Evolutionary conservation across 2,888 invertebrate species (phyloP).

Genomic region (Polydrusus pterygomalis): DNA sequence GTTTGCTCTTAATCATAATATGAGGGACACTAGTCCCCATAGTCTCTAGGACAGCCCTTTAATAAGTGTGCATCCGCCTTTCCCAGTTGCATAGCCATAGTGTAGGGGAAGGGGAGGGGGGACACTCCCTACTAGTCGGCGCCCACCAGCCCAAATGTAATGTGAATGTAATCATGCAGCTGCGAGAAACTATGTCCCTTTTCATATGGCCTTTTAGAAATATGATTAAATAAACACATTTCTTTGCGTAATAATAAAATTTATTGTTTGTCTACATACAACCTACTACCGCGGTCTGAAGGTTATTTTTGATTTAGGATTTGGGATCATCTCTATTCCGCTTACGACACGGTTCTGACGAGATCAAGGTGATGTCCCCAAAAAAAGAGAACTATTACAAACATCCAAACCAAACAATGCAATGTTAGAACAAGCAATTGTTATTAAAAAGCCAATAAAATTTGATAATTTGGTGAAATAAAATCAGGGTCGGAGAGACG

Average conservation of each 20-base stretch:
- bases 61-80: no score
- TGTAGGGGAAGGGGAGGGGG: no score
- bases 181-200: no score
- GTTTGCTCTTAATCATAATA: no score
- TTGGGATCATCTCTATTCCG: slow-evolving; percentile 24
- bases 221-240: no score
- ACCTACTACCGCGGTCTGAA: slow-evolving; percentile 1
- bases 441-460: slow-evolving; percentile 23
- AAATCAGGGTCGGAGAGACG: not conserved
- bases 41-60: no score
- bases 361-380: slow-evolving; percentile 36
- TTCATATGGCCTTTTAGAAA: no score
- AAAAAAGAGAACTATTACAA: slow-evolving; percentile 36
- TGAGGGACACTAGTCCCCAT: no score
- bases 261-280: not conserved
- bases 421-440: slow-evolving; percentile 20
- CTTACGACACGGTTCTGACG: slow-evolving; percentile 20
- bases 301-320: slow-evolving; percentile 14
- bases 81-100: no score
- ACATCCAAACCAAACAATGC: slow-evolving; percentile 37
- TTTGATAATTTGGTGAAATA: slow-evolving; percentile 30
- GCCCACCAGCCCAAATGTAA: no score
- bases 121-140: no score
- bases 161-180: no score
- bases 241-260: not conserved